Conservation (phyloP, 1,140 invertebrate genomes). For the Grapholita molesta region DNA sequence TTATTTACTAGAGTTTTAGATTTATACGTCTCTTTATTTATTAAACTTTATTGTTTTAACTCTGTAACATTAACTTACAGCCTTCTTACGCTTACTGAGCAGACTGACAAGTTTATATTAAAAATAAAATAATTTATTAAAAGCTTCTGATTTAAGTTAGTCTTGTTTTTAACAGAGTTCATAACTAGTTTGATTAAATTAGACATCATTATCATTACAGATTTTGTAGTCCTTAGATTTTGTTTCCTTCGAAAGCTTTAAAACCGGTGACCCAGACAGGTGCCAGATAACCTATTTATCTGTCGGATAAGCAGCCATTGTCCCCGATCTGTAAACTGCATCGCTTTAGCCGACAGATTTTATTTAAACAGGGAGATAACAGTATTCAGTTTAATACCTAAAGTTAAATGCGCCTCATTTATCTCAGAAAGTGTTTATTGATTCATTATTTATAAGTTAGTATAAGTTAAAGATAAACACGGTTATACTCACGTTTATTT, state of each 20-base stretch:
- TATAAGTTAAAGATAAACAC: background rate
- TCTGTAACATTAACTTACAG: no score
- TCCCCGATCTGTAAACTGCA: background rate
- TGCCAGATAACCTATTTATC: slow-evolving; percentile 6
- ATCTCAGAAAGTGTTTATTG: background rate
- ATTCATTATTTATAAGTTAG: background rate
- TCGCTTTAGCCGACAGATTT: background rate
- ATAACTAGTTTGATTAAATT: no score
- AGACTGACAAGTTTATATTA: no score
- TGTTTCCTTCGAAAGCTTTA: background rate
- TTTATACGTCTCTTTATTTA: no score
- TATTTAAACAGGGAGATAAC: background rate
- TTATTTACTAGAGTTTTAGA: no score
- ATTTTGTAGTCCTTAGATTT: background rate
- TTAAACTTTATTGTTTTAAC: no score
- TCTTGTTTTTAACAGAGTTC: no score
- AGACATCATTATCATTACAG: no score
- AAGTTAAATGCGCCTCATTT: background rate
- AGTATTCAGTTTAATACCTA: background rate
- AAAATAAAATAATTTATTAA: no score
- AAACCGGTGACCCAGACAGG: background rate
- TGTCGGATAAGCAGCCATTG: background rate
- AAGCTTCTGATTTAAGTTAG: no score
- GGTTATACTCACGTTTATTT: no score
- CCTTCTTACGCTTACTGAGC: no score